Evolutionary conservation across 2,888 invertebrate genomes (phyloP).

Genomic region (Hypolimnas misippus): DNA sequence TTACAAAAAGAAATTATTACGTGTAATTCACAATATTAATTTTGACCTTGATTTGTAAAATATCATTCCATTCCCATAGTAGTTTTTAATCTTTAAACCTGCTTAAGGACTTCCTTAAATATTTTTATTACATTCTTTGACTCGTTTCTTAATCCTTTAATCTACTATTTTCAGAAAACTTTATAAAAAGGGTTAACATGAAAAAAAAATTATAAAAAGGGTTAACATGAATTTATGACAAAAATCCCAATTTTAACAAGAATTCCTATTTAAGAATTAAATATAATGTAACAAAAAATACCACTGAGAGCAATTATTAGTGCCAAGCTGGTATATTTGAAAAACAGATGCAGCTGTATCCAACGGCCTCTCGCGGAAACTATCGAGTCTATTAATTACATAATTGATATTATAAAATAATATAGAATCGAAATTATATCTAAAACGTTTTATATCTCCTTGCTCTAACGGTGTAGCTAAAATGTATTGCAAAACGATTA

Average conservation of each 20-base stretch:
- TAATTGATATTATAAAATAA: conserved; percentile 2
- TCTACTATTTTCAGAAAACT: background rate
- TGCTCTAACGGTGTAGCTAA: background rate
- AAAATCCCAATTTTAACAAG: no score
- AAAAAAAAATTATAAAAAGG: no score
- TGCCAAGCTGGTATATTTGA: no score
- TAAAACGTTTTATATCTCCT: background rate
- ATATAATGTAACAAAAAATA: no score
- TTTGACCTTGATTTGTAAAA: conserved; percentile 2
- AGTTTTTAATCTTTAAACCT: background rate
- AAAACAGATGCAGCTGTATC: background rate
- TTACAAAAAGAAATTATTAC: background rate
- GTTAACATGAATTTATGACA: no score
- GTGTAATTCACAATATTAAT: background rate
- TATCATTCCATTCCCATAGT: conserved; percentile 7
- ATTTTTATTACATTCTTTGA: background rate
- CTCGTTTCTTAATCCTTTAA: background rate
- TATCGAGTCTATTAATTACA: conserved; percentile 7
- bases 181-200: no score
- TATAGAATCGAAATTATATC: background rate
- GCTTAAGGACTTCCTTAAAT: background rate
- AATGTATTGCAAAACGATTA: conserved; percentile 8
- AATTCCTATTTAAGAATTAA: no score
- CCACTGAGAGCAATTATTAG: no score
- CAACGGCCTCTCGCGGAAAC: conserved; percentile 5